Evolutionary conservation across 2,113 vertebrate species (phyloP).

Genomic region (Seriola aureovittata): DNA sequence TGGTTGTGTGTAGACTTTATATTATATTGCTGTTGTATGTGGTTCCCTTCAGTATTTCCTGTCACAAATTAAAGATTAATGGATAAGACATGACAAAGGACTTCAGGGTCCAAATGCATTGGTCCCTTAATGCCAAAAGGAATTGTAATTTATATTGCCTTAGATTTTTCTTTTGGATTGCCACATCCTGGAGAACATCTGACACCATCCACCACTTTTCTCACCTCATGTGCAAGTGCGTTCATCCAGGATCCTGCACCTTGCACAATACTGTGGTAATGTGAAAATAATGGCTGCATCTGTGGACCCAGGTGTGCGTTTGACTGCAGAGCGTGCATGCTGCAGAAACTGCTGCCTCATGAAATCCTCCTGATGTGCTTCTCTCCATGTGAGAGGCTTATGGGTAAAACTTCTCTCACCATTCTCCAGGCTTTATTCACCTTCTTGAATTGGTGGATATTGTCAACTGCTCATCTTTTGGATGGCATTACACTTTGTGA

Average conservation of each 20-base stretch:
- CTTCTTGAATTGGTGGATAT: not conserved
- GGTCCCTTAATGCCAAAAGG: too few relatives aligned
- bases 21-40: too few relatives aligned
- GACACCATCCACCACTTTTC: too few relatives aligned
- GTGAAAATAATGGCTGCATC: constrained; percentile 31
- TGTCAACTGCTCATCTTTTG: not conserved
- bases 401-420: not conserved
- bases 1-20: too few relatives aligned
- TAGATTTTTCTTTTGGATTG: too few relatives aligned
- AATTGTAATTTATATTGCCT: too few relatives aligned
- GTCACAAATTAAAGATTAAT: too few relatives aligned
- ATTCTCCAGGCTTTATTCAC: constrained; percentile 7
- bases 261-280: not conserved
- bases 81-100: too few relatives aligned
- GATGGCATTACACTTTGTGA: not conserved
- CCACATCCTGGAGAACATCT: too few relatives aligned
- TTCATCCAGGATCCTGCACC: not conserved
- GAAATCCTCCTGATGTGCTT: constrained; percentile 11
- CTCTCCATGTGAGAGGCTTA: not conserved
- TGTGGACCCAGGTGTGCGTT: constrained; percentile 35
- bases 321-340: constrained; percentile 3
- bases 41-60: too few relatives aligned
- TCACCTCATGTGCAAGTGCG: too few relatives aligned
- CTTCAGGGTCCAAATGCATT: too few relatives aligned
- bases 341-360: constrained; percentile 39